phyloP scores from a whole-genome alignment of 2,888 invertebrate species.

The Conomelus anceps region DNA sequence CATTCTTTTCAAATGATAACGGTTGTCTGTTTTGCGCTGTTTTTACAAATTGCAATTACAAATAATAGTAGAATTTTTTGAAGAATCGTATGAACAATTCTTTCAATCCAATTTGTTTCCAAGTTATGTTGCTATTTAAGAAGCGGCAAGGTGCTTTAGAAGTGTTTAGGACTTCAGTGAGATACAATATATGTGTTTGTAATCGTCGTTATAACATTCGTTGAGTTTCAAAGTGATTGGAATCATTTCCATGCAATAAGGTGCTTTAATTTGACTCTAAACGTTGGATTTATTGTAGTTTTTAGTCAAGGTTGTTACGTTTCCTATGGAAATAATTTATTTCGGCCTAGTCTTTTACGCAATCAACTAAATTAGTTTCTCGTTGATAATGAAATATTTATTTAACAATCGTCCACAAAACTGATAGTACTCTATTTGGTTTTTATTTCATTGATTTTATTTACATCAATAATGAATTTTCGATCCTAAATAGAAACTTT shows the following conservation, averaged over 20 bases:
- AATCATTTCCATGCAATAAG: not conserved
- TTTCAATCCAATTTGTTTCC: not conserved
- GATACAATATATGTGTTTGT: not conserved
- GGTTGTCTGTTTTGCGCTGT: no score
- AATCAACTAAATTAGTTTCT: no score
- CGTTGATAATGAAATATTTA: not conserved
- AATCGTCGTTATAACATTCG: not conserved
- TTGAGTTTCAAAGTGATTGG: not conserved
- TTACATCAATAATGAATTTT: no score
- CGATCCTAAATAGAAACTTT: no score
- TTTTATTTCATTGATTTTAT: no score
- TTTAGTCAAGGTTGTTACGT: not conserved
- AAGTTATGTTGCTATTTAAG: not conserved
- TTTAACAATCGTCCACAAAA: not conserved
- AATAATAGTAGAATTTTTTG: no score
- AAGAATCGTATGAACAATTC: not conserved
- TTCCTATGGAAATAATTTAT: not conserved
- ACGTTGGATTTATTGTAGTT: not conserved
- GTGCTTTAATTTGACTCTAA: not conserved
- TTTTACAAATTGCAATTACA: no score
- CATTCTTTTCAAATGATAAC: no score
- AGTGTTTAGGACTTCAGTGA: not conserved
- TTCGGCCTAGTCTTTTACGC: not conserved
- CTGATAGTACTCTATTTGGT: not conserved
- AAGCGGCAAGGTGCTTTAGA: not conserved